A percentile compares a stretch with the other conserved stretches of the same genome.
These are phyloP conservation scores for Cinclus mexicanus DNA, from an alignment of 2,113 vertebrate genomes.

Conservation along the genomic window DNA sequence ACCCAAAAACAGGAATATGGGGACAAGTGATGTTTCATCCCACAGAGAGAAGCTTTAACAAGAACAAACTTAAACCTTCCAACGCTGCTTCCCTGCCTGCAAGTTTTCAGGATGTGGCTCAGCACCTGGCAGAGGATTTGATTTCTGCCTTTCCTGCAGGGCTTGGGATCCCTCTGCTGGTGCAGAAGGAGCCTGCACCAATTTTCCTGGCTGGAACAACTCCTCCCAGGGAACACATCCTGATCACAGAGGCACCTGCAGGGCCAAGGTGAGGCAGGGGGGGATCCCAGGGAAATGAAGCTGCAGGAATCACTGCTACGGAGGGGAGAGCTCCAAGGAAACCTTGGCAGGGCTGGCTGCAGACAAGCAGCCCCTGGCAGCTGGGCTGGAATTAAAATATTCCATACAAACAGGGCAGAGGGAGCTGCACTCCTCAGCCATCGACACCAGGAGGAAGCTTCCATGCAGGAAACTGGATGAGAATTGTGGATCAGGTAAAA, in stretches of 20 bases:
- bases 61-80: background rate
- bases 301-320: background rate
- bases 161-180: constrained; percentile 59
- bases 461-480: background rate
- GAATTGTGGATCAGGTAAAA: background rate
- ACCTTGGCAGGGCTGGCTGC: background rate
- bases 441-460: background rate
- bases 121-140: background rate
- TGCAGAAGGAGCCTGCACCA: fast-evolving
- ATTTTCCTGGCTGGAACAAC: background rate
- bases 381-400: background rate
- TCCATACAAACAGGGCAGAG: background rate
- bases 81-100: fast-evolving
- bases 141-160: background rate
- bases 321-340: background rate
- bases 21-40: background rate
- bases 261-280: background rate
- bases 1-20: background rate
- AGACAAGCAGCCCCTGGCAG: background rate
- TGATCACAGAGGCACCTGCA: background rate
- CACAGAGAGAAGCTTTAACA: fast-evolving
- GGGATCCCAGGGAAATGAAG: background rate
- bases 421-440: background rate
- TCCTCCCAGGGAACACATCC: background rate
- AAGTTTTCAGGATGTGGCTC: background rate